Evolutionary conservation across 1,140 invertebrate species (phyloP), one percentile per base, ranked within the genome.

Genomic region (Aphidius gifuensis): DNA sequence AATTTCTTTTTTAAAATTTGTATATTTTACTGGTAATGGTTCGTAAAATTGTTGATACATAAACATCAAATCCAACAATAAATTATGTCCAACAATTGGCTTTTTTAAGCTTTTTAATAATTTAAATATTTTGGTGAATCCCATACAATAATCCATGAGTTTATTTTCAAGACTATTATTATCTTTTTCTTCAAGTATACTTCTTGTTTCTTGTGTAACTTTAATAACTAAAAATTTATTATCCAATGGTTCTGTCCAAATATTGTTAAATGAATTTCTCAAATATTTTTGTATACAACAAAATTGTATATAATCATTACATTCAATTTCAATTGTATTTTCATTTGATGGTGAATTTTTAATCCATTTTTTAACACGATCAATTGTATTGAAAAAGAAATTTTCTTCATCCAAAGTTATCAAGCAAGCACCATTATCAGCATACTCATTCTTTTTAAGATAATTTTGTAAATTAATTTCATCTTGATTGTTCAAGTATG

Each of bases 41-140:
- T 83, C 82, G 66, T 88, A 84, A 75, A 92, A 92, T 68, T 90
- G 88, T 67, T 88, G 85, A 71, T 88, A 85, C 50, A 92, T 75
- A 48, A 92, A 82, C 65, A 92, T 75, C 5, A 90, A 71, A 77
- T 93, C 92, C 59, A 87, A 71, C 45, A 90, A 82, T 44, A 86
- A 71, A 77, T 93, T 93, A 75, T 93, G 91, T 1, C 88, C 90
- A 44, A 92, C 75, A 43, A 93, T 81, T 23, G 89, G 89, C 80
- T 90, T 90, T 64, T 86, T 83, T 11, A 82, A 70, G 4, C 73
- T 68, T 9, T 76, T 71, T 5, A 93, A 70, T 0, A 87, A 64
- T 47, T 85, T 77, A 62, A 91, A 87, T 11, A 93, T 74, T 73
- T 83, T 83, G 9, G 88, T 85, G 73, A 92, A 91, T 32, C 90